Evolutionary conservation across 2,888 invertebrate species (phyloP).

Genomic region (Ichneumoninae sp.): DNA sequence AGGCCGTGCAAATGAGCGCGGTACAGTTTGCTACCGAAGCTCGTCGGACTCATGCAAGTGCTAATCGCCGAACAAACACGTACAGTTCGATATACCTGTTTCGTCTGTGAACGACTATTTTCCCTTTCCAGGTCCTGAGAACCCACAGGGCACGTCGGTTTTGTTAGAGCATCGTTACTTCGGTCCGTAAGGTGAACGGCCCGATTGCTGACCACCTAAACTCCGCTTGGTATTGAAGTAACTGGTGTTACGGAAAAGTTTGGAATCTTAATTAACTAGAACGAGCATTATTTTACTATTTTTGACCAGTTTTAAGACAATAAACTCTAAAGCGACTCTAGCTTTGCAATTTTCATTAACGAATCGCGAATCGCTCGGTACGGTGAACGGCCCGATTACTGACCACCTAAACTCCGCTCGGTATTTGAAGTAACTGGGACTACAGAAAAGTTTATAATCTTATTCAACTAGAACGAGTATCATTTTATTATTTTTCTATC

Average conservation of each 20-base stretch:
- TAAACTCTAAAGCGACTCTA: no score
- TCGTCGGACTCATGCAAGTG: constrained; percentile 72
- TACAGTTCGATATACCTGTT: constrained; percentile 71
- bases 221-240: no score
- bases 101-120: constrained; percentile 33
- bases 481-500: not conserved
- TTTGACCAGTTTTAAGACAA: no score
- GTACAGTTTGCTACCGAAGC: constrained; percentile 65
- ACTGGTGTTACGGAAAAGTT: no score
- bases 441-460: no score
- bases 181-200: not conserved
- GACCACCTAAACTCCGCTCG: no score
- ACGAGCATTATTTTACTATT: not conserved
- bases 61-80: constrained; percentile 81
- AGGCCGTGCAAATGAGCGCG: constrained; percentile 79
- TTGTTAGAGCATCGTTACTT: not conserved
- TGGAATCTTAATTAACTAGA: no score
- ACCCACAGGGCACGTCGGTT: not conserved
- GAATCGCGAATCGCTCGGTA: not conserved
- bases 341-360: not conserved
- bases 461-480: no score
- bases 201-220: no score
- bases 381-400: no score
- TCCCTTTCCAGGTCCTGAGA: constrained; percentile 19
- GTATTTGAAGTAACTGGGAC: no score